phyloP scores from a whole-genome alignment of 2,888 invertebrate genomes.

The Synergus gifuensis region DNA sequence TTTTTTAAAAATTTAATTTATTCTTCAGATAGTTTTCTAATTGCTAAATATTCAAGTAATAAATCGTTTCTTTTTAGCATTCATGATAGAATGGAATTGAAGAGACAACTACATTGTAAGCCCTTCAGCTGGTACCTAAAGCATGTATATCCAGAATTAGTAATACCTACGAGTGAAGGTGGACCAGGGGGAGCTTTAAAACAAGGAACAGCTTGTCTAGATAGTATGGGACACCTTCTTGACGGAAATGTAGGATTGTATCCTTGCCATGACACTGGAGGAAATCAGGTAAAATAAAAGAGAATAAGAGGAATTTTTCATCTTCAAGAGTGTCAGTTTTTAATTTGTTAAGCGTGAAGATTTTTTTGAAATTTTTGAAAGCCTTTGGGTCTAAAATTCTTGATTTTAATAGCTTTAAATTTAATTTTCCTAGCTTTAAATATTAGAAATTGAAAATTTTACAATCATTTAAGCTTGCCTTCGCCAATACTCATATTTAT shows the following conservation, averaged over 20 bases:
- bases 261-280: constrained; percentile 96
- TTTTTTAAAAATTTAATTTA: not conserved
- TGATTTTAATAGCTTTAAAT: no score
- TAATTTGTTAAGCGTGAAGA: no score
- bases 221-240: constrained; percentile 94
- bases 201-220: constrained; percentile 92
- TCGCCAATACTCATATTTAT: no score
- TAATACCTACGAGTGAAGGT: constrained; percentile 83
- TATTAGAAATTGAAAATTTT: no score
- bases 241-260: constrained; percentile 94
- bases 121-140: constrained; percentile 97
- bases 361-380: no score
- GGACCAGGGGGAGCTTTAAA: constrained; percentile 86
- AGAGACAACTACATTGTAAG: constrained; percentile 91
- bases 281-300: constrained; percentile 86
- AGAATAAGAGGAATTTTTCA: not conserved
- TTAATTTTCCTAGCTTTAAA: no score
- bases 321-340: no score
- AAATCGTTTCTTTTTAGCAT: constrained; percentile 81
- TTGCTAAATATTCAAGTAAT: not conserved
- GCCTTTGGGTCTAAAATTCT: no score
- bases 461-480: no score
- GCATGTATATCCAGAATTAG: constrained; percentile 94
- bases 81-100: constrained; percentile 89
- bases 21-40: not conserved